Conservation (phyloP, 2,888 invertebrate genomes). For the Metalampra italica region DNA sequence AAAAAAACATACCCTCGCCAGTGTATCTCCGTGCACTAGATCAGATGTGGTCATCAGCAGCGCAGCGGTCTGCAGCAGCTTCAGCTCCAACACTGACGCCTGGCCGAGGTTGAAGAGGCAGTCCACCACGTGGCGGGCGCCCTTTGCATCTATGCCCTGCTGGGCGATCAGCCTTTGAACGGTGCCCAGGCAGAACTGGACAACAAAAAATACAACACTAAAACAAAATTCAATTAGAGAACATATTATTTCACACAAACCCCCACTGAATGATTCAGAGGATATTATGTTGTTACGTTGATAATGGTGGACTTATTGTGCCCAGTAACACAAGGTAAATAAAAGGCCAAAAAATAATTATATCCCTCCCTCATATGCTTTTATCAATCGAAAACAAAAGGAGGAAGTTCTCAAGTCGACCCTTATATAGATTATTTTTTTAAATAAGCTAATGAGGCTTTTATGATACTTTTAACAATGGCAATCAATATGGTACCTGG, state of each 20-base stretch:
- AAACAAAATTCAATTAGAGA: too few relatives aligned
- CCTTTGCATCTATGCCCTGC: slow-evolving; percentile 93
- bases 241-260: background rate
- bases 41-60: slow-evolving; percentile 96
- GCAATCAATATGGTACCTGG: too few relatives aligned
- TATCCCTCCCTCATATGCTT: too few relatives aligned
- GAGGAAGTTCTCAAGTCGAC: too few relatives aligned
- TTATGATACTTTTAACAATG: too few relatives aligned
- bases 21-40: slow-evolving; percentile 94
- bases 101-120: slow-evolving; percentile 97
- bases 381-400: too few relatives aligned
- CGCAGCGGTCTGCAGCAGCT: slow-evolving; percentile 97
- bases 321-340: too few relatives aligned
- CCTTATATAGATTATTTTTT: too few relatives aligned
- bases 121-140: slow-evolving; percentile 94
- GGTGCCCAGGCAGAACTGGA: slow-evolving; percentile 92
- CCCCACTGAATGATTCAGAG: background rate
- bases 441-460: too few relatives aligned
- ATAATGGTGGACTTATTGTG: too few relatives aligned
- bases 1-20: slow-evolving; percentile 90
- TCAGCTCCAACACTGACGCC: slow-evolving; percentile 95
- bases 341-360: too few relatives aligned
- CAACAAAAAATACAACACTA: background rate
- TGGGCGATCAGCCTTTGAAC: slow-evolving; percentile 96
- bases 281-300: too few relatives aligned